Base-by-base conservation (phyloP, 2,113 vertebrate species). In the Scatophagus argus region DNA sequence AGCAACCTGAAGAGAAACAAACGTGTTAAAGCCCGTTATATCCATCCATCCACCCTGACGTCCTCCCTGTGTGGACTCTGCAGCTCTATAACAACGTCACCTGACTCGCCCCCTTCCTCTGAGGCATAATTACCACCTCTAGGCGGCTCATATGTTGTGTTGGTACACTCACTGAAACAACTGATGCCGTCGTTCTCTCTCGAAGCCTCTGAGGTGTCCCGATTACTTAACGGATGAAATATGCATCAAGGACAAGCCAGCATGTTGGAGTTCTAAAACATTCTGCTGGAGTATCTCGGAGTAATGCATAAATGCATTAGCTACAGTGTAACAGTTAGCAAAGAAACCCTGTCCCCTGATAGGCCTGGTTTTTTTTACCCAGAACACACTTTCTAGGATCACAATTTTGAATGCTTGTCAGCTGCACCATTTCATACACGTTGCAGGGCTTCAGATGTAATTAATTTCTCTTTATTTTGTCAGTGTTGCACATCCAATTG, bases 231-330 rank as follows among this genome's bases (percentile, higher is more conserved):
- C 17, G 25, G 34, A 80, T 84, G 27, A 82, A 82, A 85, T 67
- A 81, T 74, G 78, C 70, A 73, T 89, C 27, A 74, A 86, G 79
- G 63, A 61, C 71, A 32, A 66, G 34, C 46, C 29, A 14, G 29
- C 36, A 46, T 36, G 17, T 32, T 25, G 43, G 63, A 62, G 52
- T 90, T 82, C 79, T n/a, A 41, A 81, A 77, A 77, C 63, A 70
- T 61, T 70, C 81, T 72, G 67, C 70, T 52, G 66, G 55, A 81
- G 74, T 44, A 54, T 67, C 47, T 81, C 32, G 2, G 19, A 68
- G 70, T 19, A 16, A 79, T 88, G 43, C 58, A 84, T 88, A 79
- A n/a, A 90, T 87, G 55, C 73, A 87, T 76, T 21, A 66, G 44
- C 49, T 14, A 8, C 63, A 4, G 46, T 61, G 60, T 68, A 81